phyloP scores from a whole-genome alignment of 2,888 invertebrate species.

The Abrostola triplasia region DNA sequence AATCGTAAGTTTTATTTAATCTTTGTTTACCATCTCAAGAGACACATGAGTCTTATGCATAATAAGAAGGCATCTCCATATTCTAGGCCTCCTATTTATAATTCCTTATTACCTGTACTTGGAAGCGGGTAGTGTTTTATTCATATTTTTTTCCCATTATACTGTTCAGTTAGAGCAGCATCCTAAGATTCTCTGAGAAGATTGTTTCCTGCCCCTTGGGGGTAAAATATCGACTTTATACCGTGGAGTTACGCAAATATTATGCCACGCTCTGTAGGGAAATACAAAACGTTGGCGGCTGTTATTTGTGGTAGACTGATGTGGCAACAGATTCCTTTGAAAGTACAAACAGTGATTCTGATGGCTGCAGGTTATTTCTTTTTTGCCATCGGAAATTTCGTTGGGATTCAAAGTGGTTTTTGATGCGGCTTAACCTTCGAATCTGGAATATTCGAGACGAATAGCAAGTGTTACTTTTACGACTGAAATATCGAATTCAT shows the following conservation, averaged over 20 bases:
- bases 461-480: too few relatives aligned
- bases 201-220: conserved; percentile 50
- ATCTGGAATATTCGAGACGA: too few relatives aligned
- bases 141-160: conserved; percentile 49
- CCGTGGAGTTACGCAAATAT: conserved; percentile 51
- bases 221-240: conserved; percentile 50
- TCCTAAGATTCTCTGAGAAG: conserved; percentile 42
- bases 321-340: conserved; percentile 11
- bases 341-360: conserved; percentile 20
- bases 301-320: conserved; percentile 43
- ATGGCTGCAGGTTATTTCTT: not conserved
- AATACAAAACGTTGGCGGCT: conserved; percentile 41
- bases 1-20: too few relatives aligned
- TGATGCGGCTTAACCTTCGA: not conserved
- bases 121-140: conserved; percentile 25
- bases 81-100: not conserved
- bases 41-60: too few relatives aligned
- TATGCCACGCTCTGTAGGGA: conserved; percentile 51
- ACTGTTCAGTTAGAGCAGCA: conserved; percentile 37
- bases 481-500: too few relatives aligned
- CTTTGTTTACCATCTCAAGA: too few relatives aligned
- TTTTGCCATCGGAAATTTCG: not conserved
- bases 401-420: not conserved
- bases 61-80: too few relatives aligned
- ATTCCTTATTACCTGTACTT: conserved; percentile 10